Base-by-base conservation (phyloP, 2,113 vertebrate species). In the Hydrolagus affinis region DNA sequence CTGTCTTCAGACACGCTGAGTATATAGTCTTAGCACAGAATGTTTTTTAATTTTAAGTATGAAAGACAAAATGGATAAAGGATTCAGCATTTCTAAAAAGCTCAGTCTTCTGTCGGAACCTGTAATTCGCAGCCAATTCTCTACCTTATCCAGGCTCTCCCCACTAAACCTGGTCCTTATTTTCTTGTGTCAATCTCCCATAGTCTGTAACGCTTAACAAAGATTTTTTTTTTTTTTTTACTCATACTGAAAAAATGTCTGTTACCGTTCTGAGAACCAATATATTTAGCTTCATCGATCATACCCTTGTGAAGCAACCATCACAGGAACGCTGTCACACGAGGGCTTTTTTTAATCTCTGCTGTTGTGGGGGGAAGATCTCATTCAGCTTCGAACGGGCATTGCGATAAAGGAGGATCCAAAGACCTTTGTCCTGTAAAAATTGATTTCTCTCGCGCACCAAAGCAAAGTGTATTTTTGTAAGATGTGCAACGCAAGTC, bases 11-110 rank as follows among this genome's bases (percentile, higher is more conserved):
- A 56, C 73, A 75, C 28, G 8, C 30, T 3, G 66, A 66, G 10
- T 30, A 23, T 64, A 15, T 68, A 28, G 15, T 30, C 64, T 44
- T 44, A 78, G n/a, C n/a, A 30, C 21, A 11, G 19, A 62, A 62
- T 62, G 1, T 83, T 83, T 83, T 83, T 12, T 77, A 83, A 66
- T 28, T 83, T 32, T 83, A 17, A 28, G 76, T 57, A 78, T 80
- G 59, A 80, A 62, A n/a, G 57, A 64, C 17, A 3, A 83, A 83
- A 66, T 28, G 25, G 62, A 66, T 83, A 28, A 64, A 83, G 32
- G 78, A 83, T 28, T 77, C 11, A 78, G n/a, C 23, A 32, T 62
- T 30, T 73, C 17, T 30, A 75, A 72, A 28, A 9, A 75, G 73
- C 11, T 75, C 10, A 44, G 32, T 19, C 56, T 56, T 75, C 73